Conservation (phyloP, 1,140 invertebrate genomes). For the Drosophila melanogaster region DNA sequence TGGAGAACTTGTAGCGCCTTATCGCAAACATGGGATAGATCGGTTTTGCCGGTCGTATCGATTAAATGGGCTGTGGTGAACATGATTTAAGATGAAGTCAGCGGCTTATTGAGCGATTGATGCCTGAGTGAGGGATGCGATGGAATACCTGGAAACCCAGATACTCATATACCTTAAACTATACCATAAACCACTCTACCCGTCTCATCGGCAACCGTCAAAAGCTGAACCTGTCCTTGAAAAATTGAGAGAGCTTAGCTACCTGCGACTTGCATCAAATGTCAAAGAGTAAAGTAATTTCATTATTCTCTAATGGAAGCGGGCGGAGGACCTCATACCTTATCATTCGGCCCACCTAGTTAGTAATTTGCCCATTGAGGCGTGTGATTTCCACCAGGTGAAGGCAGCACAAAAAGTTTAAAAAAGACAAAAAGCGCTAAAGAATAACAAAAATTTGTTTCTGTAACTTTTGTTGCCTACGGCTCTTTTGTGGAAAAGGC, state of each 20-base stretch:
- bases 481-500: constrained; percentile 27
- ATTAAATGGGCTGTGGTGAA: constrained; percentile 44
- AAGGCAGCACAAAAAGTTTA: constrained; percentile 10
- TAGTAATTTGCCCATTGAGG: constrained; percentile 59
- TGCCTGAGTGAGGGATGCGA: neutral
- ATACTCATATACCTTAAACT: constrained; percentile 1
- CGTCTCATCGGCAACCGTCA: constrained; percentile 26
- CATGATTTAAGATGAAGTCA: constrained; percentile 54
- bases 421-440: constrained; percentile 6
- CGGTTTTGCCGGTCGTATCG: constrained; percentile 29
- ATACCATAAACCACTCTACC: constrained; percentile 7
- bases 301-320: constrained; percentile 41
- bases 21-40: constrained; percentile 16
- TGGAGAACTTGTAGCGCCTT: constrained; percentile 28
- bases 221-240: constrained; percentile 1
- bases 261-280: constrained; percentile 55
- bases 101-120: constrained; percentile 53
- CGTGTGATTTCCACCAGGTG: constrained; percentile 60
- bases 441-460: constrained; percentile 18
- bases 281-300: constrained; percentile 57
- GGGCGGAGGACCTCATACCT: constrained; percentile 9
- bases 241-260: constrained; percentile 16
- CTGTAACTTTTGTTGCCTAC: constrained; percentile 20
- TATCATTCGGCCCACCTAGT: constrained; percentile 12
- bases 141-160: neutral